Conservation (phyloP, 2,113 vertebrate species). For the Perca schrenkii region DNA sequence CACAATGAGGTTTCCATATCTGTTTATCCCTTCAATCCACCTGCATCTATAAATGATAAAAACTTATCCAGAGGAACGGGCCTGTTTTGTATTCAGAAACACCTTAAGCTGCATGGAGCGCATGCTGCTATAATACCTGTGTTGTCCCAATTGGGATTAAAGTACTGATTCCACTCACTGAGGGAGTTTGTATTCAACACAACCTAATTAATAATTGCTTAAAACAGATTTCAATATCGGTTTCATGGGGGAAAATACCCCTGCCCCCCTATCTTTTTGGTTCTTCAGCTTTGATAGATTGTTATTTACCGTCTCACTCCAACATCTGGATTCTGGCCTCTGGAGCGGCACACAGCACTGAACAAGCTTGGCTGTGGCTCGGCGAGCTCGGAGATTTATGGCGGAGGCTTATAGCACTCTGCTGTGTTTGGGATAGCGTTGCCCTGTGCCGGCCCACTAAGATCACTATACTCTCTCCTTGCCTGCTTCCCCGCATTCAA, state of each 20-base stretch:
- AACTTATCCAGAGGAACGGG: conserved; percentile 61
- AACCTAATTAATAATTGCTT: conserved; percentile 22
- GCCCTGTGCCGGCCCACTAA: conserved; percentile 61
- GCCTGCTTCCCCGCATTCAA: conserved; percentile 32
- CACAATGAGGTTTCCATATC: conserved; percentile 69
- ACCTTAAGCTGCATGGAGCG: conserved; percentile 45
- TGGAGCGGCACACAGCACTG: conserved; percentile 60
- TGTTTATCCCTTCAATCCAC: conserved; percentile 76
- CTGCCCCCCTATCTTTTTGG: background rate
- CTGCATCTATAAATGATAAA: conserved; percentile 71
- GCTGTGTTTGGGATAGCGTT: conserved; percentile 71
- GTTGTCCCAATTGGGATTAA: conserved; percentile 55
- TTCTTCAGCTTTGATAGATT: conserved; percentile 63
- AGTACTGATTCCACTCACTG: conserved; percentile 60
- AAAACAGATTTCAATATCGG: conserved; percentile 37
- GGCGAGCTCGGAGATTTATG: conserved; percentile 76
- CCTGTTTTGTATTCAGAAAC: conserved; percentile 74
- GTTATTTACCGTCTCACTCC: conserved; percentile 70
- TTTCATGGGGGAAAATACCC: background rate
- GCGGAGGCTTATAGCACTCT: conserved; percentile 71
- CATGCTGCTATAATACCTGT: conserved; percentile 43
- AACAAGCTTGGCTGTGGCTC: conserved; percentile 66
- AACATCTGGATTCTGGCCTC: conserved; percentile 83
- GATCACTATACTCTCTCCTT: conserved; percentile 43
- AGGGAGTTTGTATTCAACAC: conserved; percentile 25